Percentiles rank a stretch among this genome's conserved stretches.
Evolutionary conservation across 2,797 vertebrate genomes (phyloP).

Genomic region (Scyliorhinus canicula): DNA sequence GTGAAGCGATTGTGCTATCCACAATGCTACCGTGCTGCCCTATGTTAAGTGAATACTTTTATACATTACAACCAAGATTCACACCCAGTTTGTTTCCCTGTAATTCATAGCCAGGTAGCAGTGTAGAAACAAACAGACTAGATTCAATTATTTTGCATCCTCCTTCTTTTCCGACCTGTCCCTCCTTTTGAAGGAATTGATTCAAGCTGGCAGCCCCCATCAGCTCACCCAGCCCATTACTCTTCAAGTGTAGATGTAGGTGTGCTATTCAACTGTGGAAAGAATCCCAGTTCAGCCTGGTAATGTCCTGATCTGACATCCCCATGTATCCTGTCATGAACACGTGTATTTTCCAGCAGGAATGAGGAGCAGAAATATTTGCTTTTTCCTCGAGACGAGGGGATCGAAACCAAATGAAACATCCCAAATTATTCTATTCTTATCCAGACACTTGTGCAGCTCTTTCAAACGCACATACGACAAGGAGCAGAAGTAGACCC

Average conservation of each 20-base stretch:
- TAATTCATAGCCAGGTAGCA: too few species aligned
- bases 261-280: background rate
- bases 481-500: too few species aligned
- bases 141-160: too few species aligned
- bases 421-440: background rate
- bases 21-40: too few species aligned
- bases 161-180: too few species aligned
- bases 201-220: background rate
- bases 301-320: background rate
- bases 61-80: too few species aligned
- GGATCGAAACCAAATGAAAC: background rate
- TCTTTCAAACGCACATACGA: background rate
- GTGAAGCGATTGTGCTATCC: too few species aligned
- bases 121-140: too few species aligned
- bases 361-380: background rate
- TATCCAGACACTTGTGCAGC: background rate
- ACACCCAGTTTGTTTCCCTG: too few species aligned
- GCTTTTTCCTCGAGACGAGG: background rate
- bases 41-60: too few species aligned
- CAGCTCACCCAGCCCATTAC: background rate
- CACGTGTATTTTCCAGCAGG: background rate
- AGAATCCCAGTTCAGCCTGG: background rate
- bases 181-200: background rate
- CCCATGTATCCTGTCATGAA: background rate
- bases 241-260: background rate